Conservation (phyloP, 2,888 invertebrate genomes). For the Abscondita cerata region DNA sequence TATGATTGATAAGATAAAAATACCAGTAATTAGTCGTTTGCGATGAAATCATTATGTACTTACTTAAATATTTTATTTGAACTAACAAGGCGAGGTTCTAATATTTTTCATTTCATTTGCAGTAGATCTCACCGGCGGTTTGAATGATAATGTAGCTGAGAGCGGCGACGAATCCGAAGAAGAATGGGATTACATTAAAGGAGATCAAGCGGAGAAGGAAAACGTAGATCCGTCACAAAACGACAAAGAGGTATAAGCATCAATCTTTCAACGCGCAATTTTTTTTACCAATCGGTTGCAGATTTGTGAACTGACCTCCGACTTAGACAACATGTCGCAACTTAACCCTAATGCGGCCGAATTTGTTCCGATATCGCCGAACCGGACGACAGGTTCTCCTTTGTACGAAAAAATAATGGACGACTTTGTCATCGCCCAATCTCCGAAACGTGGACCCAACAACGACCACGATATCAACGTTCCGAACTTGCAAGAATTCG, state of each 20-base stretch:
- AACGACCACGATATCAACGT: conserved; percentile 63
- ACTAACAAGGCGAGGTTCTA: no score
- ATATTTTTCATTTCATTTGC: no score
- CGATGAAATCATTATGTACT: no score
- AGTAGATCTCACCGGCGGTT: conserved; percentile 60
- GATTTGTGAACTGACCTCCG: conserved; percentile 48
- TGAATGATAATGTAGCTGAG: conserved; percentile 78
- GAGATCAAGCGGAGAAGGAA: conserved; percentile 68
- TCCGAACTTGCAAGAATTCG: conserved; percentile 69
- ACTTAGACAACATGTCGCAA: conserved; percentile 69
- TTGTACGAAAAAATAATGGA: conserved; percentile 50
- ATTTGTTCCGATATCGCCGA: conserved; percentile 75
- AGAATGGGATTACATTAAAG: conserved; percentile 87
- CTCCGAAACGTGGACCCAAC: conserved; percentile 72
- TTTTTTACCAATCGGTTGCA: conserved; percentile 25
- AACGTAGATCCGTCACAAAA: conserved; percentile 61
- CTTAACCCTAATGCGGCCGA: conserved; percentile 87
- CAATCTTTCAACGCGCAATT: conserved; percentile 1
- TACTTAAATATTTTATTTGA: no score
- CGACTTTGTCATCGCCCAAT: conserved; percentile 68
- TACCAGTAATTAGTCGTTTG: background rate
- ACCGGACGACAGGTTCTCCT: conserved; percentile 61
- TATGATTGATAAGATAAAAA: background rate
- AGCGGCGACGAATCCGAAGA: conserved; percentile 82
- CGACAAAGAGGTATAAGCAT: conserved; percentile 49